Conservation (phyloP, 2,888 invertebrate species). For the Oeneis ivallda region DNA sequence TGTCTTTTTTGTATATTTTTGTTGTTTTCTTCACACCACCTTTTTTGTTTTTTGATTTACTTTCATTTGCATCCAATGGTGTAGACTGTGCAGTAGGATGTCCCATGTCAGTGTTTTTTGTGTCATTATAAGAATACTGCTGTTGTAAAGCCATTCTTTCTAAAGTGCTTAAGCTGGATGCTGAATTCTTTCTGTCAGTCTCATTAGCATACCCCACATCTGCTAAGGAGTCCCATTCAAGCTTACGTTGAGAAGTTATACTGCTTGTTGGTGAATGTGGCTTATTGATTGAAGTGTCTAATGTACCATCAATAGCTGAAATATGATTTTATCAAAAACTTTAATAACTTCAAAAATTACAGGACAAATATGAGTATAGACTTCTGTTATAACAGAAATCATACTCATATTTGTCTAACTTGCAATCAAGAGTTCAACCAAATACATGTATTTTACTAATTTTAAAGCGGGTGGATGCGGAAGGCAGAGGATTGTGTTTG, state of each 20-base stretch:
- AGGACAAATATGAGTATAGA: background rate
- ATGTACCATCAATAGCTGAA: constrained; percentile 65
- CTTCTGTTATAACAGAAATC: too few relatives aligned
- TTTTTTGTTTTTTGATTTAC: constrained; percentile 58
- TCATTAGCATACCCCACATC: constrained; percentile 90
- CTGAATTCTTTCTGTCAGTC: constrained; percentile 75
- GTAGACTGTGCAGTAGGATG: constrained; percentile 80
- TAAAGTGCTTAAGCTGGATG: constrained; percentile 80
- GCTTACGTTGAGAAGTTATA: constrained; percentile 85
- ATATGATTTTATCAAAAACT: constrained; percentile 33
- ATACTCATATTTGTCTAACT: background rate
- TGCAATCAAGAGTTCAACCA: background rate
- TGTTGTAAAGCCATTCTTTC: constrained; percentile 83
- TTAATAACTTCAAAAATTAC: background rate
- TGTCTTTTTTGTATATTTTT: constrained; percentile 67
- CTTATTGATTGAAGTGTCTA: constrained; percentile 68
- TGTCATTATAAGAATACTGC: constrained; percentile 71
- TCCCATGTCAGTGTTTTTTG: constrained; percentile 59
- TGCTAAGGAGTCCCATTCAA: constrained; percentile 94
- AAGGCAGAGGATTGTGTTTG: too few relatives aligned
- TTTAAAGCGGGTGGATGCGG: too few relatives aligned
- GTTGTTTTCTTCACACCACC: constrained; percentile 58
- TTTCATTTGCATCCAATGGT: constrained; percentile 63
- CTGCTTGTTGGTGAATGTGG: constrained; percentile 88
- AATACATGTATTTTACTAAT: background rate